Conservation (phyloP, 2,113 vertebrate genomes). For the Semnornis frantzii region DNA sequence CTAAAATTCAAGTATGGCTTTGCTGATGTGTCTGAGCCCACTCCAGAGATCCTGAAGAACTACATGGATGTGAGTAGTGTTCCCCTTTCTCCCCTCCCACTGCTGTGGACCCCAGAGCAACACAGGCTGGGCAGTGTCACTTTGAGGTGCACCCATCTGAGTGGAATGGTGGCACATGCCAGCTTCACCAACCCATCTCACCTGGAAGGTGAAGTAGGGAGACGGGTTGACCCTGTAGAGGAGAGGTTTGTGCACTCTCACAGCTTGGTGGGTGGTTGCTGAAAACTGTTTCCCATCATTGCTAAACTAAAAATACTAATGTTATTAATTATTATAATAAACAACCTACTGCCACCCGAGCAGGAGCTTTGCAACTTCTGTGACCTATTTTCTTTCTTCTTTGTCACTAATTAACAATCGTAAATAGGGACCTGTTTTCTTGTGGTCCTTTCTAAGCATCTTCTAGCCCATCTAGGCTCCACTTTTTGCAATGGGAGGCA, state of each 20-base stretch:
- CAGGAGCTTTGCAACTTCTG: not conserved
- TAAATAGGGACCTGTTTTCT: not conserved
- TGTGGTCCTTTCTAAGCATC: not conserved
- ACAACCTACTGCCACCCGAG: not conserved
- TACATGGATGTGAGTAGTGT: constrained; percentile 87
- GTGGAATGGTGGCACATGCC: too few relatives aligned
- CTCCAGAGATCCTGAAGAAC: constrained; percentile 89
- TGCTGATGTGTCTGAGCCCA: constrained; percentile 67
- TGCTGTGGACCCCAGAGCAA: rapidly evolving
- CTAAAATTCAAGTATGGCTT: constrained; percentile 85
- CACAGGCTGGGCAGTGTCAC: rapidly evolving
- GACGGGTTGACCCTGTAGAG: not conserved
- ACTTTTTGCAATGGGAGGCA: not conserved
- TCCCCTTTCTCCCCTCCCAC: rapidly evolving
- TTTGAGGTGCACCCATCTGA: not conserved
- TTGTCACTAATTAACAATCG: not conserved
- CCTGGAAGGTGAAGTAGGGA: not conserved
- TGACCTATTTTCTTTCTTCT: not conserved
- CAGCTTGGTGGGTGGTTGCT: not conserved
- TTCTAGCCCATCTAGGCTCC: not conserved
- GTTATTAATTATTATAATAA: not conserved
- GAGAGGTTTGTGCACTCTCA: not conserved
- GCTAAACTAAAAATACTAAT: not conserved
- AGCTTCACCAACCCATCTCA: not conserved
- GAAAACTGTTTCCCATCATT: not conserved